phyloP scores from a whole-genome alignment of 2,888 invertebrate species.

The Calephelis perditalis region DNA sequence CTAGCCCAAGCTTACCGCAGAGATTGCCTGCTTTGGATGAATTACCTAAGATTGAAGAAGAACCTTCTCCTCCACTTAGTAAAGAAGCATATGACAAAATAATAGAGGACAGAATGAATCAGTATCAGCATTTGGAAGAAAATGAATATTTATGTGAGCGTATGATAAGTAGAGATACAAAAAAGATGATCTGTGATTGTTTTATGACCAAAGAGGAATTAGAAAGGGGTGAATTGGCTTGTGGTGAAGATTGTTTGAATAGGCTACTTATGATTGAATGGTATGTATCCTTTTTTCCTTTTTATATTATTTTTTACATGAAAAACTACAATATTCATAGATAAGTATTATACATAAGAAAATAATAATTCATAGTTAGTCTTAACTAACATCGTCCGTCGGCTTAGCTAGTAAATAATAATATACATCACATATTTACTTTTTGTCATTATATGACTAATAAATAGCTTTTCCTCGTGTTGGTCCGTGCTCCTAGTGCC shows the following conservation, averaged over 20 bases:
- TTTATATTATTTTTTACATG: neutral
- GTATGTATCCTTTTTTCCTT: constrained; percentile 62
- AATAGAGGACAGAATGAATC: constrained; percentile 79
- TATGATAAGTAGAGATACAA: constrained; percentile 92
- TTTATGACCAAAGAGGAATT: constrained; percentile 93
- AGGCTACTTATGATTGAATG: constrained; percentile 99
- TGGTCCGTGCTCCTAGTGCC: too few species aligned
- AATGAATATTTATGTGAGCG: constrained; percentile 92
- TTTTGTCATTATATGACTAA: too few species aligned
- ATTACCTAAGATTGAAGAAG: constrained; percentile 41
- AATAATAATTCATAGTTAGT: too few species aligned
- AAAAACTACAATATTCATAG: too few species aligned
- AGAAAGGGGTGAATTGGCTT: constrained; percentile 89
- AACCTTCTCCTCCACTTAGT: constrained; percentile 40
- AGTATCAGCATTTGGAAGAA: constrained; percentile 89
- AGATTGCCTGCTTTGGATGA: constrained; percentile 45
- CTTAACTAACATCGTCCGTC: too few species aligned
- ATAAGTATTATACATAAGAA: too few species aligned
- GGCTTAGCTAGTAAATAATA: too few species aligned
- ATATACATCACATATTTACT: too few species aligned
- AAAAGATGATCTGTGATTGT: constrained; percentile 97
- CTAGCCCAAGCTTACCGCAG: constrained; percentile 56
- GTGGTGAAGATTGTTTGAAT: constrained; percentile 97
- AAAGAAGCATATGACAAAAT: constrained; percentile 71
- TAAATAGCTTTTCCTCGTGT: too few species aligned